These are phyloP conservation scores for Chironomus tentans DNA, from an alignment of 2,888 invertebrate species.

Conservation along the genomic window DNA sequence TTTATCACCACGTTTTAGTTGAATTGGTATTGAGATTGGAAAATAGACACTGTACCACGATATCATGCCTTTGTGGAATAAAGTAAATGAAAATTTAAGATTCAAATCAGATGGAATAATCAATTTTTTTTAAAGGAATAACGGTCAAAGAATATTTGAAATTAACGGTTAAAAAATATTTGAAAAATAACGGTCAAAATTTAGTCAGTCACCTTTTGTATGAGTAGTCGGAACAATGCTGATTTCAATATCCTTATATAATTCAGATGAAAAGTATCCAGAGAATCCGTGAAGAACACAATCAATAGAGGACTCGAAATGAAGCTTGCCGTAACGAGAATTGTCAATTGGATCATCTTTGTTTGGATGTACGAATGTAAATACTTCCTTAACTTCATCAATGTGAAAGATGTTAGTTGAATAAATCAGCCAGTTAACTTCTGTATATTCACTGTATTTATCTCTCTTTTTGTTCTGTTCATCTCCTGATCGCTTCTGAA, in stretches of 20 bases:
- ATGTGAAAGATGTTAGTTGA: conserved; percentile 57
- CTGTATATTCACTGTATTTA: conserved; percentile 39
- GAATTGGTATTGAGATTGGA: conserved; percentile 61
- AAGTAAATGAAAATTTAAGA: not conserved
- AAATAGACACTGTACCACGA: conserved; percentile 98
- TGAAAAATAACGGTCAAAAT: not conserved
- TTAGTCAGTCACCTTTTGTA: conserved; percentile 50
- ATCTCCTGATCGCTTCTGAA: conserved; percentile 83
- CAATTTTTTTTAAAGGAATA: no score
- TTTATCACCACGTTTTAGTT: conserved; percentile 55
- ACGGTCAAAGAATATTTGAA: no score
- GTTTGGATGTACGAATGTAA: conserved; percentile 89
- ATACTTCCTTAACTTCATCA: conserved; percentile 46
- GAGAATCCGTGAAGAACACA: conserved; percentile 87
- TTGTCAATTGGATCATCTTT: conserved; percentile 57
- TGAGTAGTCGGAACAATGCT: conserved; percentile 87
- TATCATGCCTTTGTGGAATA: conserved; percentile 57
- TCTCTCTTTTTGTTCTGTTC: conserved; percentile 31
- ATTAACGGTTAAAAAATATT: no score
- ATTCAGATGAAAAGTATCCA: conserved; percentile 85
- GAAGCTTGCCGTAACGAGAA: conserved; percentile 56
- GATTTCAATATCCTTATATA: conserved; percentile 75
- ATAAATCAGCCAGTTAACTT: conserved; percentile 91
- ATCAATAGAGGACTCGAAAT: conserved; percentile 63
- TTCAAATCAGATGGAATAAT: not conserved